Percentiles rank a stretch among this genome's conserved stretches.
phyloP scores from a whole-genome alignment of 2,888 invertebrate genomes.

The Ennomos erosarius region DNA sequence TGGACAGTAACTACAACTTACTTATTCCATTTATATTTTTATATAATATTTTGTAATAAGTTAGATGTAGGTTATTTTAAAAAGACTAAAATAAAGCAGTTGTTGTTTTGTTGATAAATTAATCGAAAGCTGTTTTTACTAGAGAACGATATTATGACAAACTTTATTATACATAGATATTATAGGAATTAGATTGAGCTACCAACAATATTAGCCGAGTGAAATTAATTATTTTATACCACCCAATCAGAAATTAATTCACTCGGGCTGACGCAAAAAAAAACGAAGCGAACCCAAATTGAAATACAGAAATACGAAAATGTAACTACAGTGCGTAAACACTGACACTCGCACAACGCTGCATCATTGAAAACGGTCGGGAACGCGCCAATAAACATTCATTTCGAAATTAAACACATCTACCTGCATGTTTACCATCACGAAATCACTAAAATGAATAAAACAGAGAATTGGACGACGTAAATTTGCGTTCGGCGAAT shows the following conservation, averaged over 20 bases:
- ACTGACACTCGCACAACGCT: slow-evolving; percentile 45
- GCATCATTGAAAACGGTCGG: slow-evolving; percentile 73
- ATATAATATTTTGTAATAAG: slow-evolving; percentile 45
- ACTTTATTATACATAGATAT: too few species aligned
- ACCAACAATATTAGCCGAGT: too few species aligned
- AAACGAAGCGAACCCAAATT: slow-evolving; percentile 41
- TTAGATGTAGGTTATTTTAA: slow-evolving; percentile 20
- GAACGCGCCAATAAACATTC: slow-evolving; percentile 81
- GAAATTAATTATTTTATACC: too few species aligned
- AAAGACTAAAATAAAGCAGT: background rate
- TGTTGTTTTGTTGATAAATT: too few species aligned
- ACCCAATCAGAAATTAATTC: slow-evolving; percentile 15
- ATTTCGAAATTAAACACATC: slow-evolving; percentile 84
- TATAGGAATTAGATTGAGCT: too few species aligned
- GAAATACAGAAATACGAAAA: slow-evolving; percentile 44
- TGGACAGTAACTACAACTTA: slow-evolving; percentile 2
- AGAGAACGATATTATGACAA: too few species aligned
- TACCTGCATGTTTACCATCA: slow-evolving; percentile 82
- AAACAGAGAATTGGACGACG: slow-evolving; percentile 78
- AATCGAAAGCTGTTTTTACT: too few species aligned
- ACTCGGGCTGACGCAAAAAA: slow-evolving; percentile 21
- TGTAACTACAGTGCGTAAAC: slow-evolving; percentile 57
- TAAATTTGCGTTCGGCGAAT: slow-evolving; percentile 80
- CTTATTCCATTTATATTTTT: background rate
- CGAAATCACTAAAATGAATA: slow-evolving; percentile 83